Evolutionary conservation across 1,140 invertebrate species (phyloP), one percentile per base, ranked within the genome.

Genomic region (Trissolcus basalis): DNA sequence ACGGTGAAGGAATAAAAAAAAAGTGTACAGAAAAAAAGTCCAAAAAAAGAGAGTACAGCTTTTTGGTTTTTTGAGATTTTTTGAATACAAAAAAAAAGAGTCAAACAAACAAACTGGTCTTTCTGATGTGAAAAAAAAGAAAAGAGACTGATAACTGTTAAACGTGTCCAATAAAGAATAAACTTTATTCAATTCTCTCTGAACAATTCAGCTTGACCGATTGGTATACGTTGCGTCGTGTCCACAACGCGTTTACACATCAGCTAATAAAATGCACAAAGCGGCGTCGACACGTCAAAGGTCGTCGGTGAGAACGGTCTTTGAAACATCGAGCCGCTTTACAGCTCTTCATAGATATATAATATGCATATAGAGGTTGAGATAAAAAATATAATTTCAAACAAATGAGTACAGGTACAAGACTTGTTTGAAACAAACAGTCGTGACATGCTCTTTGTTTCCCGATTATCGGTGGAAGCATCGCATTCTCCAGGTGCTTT

Each of bases 341-440:
- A 27, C 19, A 27, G 19, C 19, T 27, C 2, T 27, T 27, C 19
- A 27, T 27, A 27, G 6, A 27, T 27, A 27, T 27, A 27, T 27
- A 27, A 27, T 27, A 27, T 27, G 19, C 19, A 27, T 27, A 27
- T 27, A 27, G 19, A 39, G 36, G 36, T 39, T 39, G 9, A 1
- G 36, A 39, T 39, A 8, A 48, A 19, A 9, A 39, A 48, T 79
- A 65, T 58, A 75, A 53, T 27, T 13, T 44, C 11, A 58, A 78
- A 79, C 74, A 67, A 49, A 59, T 11, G 36, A 54, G 80, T 83
- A 81, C 73, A 84, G 82, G 79, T 84, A 84, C 75, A 82, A 80
- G 82, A 84, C 59, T 83, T 77, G 77, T 79, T 84, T 83, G 19
- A 6, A 47, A 85, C 80, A 86, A 84, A 83, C 82, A 84, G 80